Conservation (phyloP, 2,113 vertebrate genomes). For the Carollia perspicillata region DNA sequence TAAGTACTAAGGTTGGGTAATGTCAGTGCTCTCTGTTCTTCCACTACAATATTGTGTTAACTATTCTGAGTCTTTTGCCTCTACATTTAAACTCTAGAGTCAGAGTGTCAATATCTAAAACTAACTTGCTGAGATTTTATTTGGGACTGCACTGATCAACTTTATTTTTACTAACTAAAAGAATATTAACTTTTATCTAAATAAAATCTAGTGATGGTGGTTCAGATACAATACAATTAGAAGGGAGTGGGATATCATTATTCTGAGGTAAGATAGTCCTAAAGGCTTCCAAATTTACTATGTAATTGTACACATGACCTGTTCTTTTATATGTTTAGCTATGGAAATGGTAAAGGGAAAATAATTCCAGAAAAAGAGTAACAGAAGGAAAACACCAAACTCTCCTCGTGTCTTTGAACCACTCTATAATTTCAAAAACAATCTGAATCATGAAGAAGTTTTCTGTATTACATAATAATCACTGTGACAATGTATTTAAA, state of each 20-base stretch:
- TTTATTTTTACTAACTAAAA: not conserved
- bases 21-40: not conserved
- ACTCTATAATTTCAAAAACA: not conserved
- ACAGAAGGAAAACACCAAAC: not conserved
- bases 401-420: not conserved
- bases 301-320: not conserved
- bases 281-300: not conserved
- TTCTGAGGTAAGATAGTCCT: not conserved
- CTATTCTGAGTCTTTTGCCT: not conserved
- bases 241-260: not conserved
- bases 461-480: not conserved
- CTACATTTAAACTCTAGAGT: not conserved
- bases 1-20: not conserved
- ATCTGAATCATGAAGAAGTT: conserved; percentile 2
- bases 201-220: not conserved
- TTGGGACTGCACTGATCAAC: not conserved
- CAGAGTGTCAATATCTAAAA: not conserved
- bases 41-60: not conserved
- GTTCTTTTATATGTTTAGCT: not conserved
- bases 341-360: not conserved
- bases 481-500: conserved; percentile 35
- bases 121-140: not conserved
- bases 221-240: not conserved
- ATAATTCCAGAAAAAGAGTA: not conserved
- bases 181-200: not conserved